Evolutionary conservation across 2,113 vertebrate species (phyloP), one percentile per base, ranked within the genome.

Genomic region (Sander vitreus): DNA sequence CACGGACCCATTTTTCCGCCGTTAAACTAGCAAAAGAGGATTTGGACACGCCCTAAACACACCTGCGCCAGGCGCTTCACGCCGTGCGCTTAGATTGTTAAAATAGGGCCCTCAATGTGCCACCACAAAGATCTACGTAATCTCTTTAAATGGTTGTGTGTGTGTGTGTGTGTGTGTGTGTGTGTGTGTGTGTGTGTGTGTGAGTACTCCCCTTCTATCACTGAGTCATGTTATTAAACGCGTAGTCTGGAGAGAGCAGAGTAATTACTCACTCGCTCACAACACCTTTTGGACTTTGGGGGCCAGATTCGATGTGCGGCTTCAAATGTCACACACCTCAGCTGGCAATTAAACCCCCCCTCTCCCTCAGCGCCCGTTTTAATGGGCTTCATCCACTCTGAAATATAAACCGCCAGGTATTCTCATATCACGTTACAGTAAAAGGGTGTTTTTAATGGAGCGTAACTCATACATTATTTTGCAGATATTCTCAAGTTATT

Each of bases 211-310:
- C 86, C 69, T 70, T 84, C 70, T 85, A 81, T 90, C 90, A 91
- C 83, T 21, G 85, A 92, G 84, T 85, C 53, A 25, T 85, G 76
- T 84, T 89, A 93, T 91, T 96, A 93, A 95, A 88, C 82, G 71
- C 36, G 70, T 89, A 85, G 88, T 90, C 86, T 89, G 90, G 86
- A 93, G 94, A 91, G 94, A 91, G 66, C 75, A 83, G 87, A 73
- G 13, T 91, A 95, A 96, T 94, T 95, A 93, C 81, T 82, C 89
- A 67, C 91, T 90, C 85, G 85, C 90, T 94, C 92, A 93, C 84
- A 94, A 94, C 94, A 95, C 91, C 88, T 95, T 89, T 91, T 93
- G 89, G 93, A 95, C 91, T 92, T 92, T 91, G 91, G 91, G 91
- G 91, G 86, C 91, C 90, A 93, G 88, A 93, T 86, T 85, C 64